phyloP scores from a whole-genome alignment of 2,888 invertebrate species.

The Xestoiulus laeticollis region DNA sequence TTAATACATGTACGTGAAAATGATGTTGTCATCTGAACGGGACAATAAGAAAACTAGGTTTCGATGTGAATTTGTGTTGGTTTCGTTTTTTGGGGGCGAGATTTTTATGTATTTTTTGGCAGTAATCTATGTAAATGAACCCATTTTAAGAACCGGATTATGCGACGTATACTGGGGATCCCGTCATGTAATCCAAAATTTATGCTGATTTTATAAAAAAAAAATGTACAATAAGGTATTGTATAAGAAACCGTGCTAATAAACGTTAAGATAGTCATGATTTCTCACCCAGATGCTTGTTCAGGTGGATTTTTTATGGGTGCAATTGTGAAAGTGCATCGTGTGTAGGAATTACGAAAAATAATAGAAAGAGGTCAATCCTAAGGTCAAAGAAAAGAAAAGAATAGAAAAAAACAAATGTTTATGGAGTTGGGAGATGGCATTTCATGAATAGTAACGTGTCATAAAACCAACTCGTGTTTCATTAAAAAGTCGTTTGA shows the following conservation, averaged over 20 bases:
- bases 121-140: neutral
- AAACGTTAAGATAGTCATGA: neutral
- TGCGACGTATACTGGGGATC: neutral
- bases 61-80: neutral
- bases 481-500: neutral
- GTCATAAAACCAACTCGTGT: neutral
- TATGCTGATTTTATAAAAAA: neutral
- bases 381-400: neutral
- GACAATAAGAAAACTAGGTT: slow-evolving; percentile 17
- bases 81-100: neutral
- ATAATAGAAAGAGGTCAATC: neutral
- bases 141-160: neutral
- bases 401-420: neutral
- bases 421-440: neutral
- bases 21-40: neutral
- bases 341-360: neutral
- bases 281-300: slow-evolving; percentile 5
- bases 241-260: neutral
- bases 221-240: neutral
- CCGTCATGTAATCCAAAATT: neutral
- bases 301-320: neutral
- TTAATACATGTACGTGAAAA: neutral
- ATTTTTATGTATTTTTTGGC: neutral
- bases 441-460: neutral
- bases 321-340: neutral